Evolutionary conservation across 2,113 vertebrate genomes (phyloP).

Genomic region (Pimephales promelas): DNA sequence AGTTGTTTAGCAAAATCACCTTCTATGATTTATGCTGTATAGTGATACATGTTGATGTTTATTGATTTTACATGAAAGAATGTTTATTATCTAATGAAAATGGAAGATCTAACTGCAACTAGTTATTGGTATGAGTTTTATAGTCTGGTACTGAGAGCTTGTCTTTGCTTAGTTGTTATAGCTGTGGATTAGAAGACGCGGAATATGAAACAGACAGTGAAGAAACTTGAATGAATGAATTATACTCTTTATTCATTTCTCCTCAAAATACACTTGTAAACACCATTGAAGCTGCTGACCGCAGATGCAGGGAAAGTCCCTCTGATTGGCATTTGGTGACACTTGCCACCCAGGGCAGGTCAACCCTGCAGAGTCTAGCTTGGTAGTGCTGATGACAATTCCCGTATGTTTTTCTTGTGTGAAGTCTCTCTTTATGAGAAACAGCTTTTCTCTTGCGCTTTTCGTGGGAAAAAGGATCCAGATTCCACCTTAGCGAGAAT

Average conservation of each 20-base stretch:
- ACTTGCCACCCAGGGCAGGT: conserved; percentile 51
- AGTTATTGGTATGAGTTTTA: conserved; percentile 3
- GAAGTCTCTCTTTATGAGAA: conserved; percentile 62
- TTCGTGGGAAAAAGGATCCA: conserved; percentile 49
- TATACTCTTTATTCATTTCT: conserved; percentile 13
- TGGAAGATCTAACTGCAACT: not conserved
- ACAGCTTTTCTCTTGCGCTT: conserved; percentile 57
- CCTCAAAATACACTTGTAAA: conserved; percentile 9
- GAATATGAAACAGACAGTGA: conserved; percentile 12
- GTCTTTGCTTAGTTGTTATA: not conserved
- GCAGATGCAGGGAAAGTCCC: not conserved
- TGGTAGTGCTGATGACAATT: conserved; percentile 54
- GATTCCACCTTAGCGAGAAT: conserved; percentile 46
- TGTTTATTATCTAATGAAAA: not conserved
- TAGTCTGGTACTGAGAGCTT: not conserved
- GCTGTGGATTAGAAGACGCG: conserved; percentile 7
- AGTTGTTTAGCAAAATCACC: no score
- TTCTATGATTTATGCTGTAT: no score
- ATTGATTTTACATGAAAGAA: no score
- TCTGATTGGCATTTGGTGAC: conserved; percentile 39
- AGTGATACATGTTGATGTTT: no score
- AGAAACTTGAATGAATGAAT: conserved; percentile 30
- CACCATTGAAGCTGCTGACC: not conserved
- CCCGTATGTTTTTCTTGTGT: conserved; percentile 58
- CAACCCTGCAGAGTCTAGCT: conserved; percentile 38